These are phyloP conservation scores for Hyalella azteca DNA, from an alignment of 2,888 invertebrate genomes.

Conservation along the genomic window DNA sequence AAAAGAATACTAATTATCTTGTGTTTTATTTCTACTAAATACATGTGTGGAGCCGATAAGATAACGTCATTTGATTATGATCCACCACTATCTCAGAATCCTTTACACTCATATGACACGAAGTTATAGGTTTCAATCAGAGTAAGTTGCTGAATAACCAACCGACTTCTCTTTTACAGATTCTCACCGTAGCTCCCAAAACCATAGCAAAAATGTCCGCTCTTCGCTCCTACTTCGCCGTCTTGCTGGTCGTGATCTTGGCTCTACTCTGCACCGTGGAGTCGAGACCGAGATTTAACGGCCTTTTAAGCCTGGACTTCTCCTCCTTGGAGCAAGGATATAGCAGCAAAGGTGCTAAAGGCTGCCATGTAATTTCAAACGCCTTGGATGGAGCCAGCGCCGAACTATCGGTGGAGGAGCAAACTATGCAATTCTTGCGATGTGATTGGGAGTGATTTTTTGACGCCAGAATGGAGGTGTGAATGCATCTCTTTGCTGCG, in stretches of 20 bases:
- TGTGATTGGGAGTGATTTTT: conserved; percentile 24
- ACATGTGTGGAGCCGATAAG: neutral
- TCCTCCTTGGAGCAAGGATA: conserved; percentile 11
- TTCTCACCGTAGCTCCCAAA: neutral
- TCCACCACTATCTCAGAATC: neutral
- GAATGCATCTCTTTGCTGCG: neutral
- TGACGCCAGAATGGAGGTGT: too few species aligned
- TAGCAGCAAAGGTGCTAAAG: conserved; percentile 11
- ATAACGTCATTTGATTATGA: neutral
- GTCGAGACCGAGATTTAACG: neutral
- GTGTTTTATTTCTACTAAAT: neutral
- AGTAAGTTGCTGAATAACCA: neutral
- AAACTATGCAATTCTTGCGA: neutral
- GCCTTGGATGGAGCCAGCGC: neutral
- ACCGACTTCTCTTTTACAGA: neutral
- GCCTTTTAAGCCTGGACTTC: conserved; percentile 19
- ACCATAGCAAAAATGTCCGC: neutral
- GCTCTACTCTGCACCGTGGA: neutral
- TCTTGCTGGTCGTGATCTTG: neutral
- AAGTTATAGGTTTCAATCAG: neutral
- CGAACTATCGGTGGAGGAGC: neutral
- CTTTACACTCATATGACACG: neutral
- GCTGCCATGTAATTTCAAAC: conserved; percentile 14
- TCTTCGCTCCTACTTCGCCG: neutral
- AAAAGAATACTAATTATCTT: too few species aligned